Percentiles rank a stretch among this genome's conserved stretches.
phyloP scores from a whole-genome alignment of 2,113 vertebrate species.

The Oreochromis aureus region DNA sequence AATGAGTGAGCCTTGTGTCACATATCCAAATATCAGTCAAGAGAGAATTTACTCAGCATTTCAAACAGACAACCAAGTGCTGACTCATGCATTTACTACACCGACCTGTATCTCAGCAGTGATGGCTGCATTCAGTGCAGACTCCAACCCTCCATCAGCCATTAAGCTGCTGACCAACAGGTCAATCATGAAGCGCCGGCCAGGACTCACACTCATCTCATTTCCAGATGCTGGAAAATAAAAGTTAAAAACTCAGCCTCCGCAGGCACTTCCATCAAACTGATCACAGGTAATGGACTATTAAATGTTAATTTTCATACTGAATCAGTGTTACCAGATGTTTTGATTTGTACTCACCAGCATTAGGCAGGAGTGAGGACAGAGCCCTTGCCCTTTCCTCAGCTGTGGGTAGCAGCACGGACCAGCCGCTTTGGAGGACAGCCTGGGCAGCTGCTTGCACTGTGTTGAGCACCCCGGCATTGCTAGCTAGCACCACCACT shows the following conservation, averaged over 20 bases:
- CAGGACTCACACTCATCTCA: conserved; percentile 90
- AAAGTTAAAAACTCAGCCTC: not conserved
- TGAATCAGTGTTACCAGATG: not conserved
- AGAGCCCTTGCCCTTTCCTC: conserved; percentile 92
- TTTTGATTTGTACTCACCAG: conserved; percentile 71
- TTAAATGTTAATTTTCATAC: not conserved
- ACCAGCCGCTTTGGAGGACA: conserved; percentile 96
- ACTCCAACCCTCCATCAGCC: conserved; percentile 95
- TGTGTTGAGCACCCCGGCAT: conserved; percentile 87
- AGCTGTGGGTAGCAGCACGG: conserved; percentile 90
- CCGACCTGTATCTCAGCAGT: conserved; percentile 95
- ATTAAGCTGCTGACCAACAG: conserved; percentile 96
- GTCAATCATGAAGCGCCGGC: conserved; percentile 96
- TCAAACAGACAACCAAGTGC: not conserved
- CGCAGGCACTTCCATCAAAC: not conserved
- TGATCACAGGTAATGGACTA: not conserved
- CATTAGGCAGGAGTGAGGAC: conserved; percentile 89
- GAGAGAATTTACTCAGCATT: not conserved
- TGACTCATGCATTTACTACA: not conserved
- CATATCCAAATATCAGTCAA: not conserved
- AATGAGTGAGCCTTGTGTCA: not conserved
- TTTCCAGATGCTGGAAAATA: conserved; percentile 82
- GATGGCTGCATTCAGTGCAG: conserved; percentile 91
- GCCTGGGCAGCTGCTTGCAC: conserved; percentile 92
- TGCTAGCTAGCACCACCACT: conserved; percentile 91